Base-by-base conservation (phyloP, 1,140 invertebrate genomes). In the Hermetia illucens region DNA sequence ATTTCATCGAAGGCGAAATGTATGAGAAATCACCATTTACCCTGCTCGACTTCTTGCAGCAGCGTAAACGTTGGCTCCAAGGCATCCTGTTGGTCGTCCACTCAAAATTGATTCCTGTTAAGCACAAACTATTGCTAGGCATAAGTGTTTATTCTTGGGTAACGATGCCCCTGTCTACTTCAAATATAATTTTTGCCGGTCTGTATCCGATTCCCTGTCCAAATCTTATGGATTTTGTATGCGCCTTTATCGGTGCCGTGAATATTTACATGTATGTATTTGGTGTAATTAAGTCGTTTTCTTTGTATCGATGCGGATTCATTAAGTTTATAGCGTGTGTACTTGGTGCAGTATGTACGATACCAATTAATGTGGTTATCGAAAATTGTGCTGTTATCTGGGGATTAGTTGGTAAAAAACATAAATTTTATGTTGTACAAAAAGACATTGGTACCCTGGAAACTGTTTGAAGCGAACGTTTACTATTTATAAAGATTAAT, bases 11-110 rank as follows among this genome's bases (percentile, higher is more conserved):
- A 55, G 90, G 92, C 15, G 91, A 95, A 64, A 95, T 96, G 91
- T 90, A 88, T 79, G 92, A 97, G 58, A 94, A 96, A 55, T 92
- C 87, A 13, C 92, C 93, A 5, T 98, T 97, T 53, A 90, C 88
- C 1, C 61, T 94, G 2, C 81, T 81, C 70, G 93, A 98, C 60
- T 94, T 95, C 54, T 72, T 97, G 27, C 89, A 94, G 58, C 93
- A 97, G 59, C 70, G 93, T 38, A 95, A 95, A 60, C 73, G 93
- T 21, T 98, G 94, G 94, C 71, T 97, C 33, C 87, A 94, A 66
- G 94, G 93, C 49, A 97, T 97, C 45, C 74, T 89, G 17, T 70
- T 97, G 40, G 92, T 95, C 2, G 87, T 95, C 12, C 89, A 94
- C 62, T 90, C 86, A 32, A 77, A 78, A 52, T 66, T 72, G 39